Conservation (phyloP, 2,888 invertebrate genomes). For the Disparrhopalites patrizii region DNA sequence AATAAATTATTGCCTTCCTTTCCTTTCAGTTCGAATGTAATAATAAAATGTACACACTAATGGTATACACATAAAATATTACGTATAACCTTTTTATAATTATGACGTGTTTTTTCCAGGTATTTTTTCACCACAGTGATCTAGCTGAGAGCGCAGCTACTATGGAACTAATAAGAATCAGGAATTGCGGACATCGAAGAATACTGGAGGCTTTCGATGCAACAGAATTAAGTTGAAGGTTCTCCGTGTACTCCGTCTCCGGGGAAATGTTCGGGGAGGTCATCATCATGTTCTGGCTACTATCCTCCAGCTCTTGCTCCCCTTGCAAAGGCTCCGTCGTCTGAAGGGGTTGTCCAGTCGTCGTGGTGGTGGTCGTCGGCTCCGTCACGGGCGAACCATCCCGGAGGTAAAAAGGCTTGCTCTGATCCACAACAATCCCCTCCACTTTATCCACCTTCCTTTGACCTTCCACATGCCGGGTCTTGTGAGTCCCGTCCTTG, state of each 20-base stretch:
- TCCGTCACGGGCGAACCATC: slow-evolving; percentile 73
- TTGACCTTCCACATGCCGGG: slow-evolving; percentile 61
- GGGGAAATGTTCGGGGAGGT: background rate
- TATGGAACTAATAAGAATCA: too few species aligned
- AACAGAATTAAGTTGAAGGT: background rate
- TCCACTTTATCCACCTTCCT: slow-evolving; percentile 50
- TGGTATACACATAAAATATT: too few species aligned
- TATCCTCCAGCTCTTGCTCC: slow-evolving; percentile 15
- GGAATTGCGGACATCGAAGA: too few species aligned
- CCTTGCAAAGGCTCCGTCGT: slow-evolving; percentile 26
- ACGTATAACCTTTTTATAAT: too few species aligned
- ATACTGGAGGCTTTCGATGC: background rate
- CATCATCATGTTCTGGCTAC: too few species aligned
- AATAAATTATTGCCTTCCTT: background rate
- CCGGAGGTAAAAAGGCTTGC: slow-evolving; percentile 70
- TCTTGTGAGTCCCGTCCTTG: slow-evolving; percentile 59
- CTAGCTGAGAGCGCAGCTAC: too few species aligned
- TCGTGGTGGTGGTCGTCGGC: slow-evolving; percentile 59
- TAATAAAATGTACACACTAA: too few species aligned
- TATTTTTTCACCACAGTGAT: too few species aligned
- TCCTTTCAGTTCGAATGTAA: too few species aligned
- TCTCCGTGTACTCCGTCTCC: slow-evolving; percentile 14
- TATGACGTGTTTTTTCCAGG: too few species aligned
- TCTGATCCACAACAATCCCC: slow-evolving; percentile 67
- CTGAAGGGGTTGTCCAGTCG: slow-evolving; percentile 51